These are phyloP conservation scores for Pseudorectes ferrugineus DNA, from an alignment of 2,113 vertebrate genomes.

Conservation along the genomic window DNA sequence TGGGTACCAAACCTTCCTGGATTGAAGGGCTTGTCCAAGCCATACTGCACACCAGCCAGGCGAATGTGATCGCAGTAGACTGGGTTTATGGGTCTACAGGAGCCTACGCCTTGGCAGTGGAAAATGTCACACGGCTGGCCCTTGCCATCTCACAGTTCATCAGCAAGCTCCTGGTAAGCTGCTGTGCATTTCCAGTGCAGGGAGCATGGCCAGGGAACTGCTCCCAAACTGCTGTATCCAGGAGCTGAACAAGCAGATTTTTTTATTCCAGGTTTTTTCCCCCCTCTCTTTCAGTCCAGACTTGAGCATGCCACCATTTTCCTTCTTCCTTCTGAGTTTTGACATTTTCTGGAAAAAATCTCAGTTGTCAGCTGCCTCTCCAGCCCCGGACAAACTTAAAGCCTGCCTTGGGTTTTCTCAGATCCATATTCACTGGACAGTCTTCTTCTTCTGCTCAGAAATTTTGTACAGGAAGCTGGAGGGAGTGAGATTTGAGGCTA, in stretches of 20 bases:
- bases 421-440: neutral
- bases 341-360: neutral
- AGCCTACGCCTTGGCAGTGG: conserved; percentile 82
- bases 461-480: neutral
- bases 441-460: neutral
- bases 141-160: conserved; percentile 83
- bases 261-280: neutral
- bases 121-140: conserved; percentile 83
- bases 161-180: conserved; percentile 78
- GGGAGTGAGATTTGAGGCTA: neutral
- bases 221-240: neutral
- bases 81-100: conserved; percentile 86
- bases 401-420: neutral
- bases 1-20: conserved; percentile 91
- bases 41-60: conserved; percentile 70
- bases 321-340: neutral
- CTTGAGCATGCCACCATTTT: neutral
- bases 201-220: neutral
- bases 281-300: neutral
- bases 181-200: neutral
- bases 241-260: neutral
- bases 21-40: conserved; percentile 73
- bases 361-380: neutral
- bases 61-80: conserved; percentile 88
- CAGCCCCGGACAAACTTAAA: neutral